A percentile compares a stretch with the other conserved stretches of the same genome.
Evolutionary conservation across 2,888 invertebrate genomes (phyloP).

Genomic region (Andricus quercusramuli): DNA sequence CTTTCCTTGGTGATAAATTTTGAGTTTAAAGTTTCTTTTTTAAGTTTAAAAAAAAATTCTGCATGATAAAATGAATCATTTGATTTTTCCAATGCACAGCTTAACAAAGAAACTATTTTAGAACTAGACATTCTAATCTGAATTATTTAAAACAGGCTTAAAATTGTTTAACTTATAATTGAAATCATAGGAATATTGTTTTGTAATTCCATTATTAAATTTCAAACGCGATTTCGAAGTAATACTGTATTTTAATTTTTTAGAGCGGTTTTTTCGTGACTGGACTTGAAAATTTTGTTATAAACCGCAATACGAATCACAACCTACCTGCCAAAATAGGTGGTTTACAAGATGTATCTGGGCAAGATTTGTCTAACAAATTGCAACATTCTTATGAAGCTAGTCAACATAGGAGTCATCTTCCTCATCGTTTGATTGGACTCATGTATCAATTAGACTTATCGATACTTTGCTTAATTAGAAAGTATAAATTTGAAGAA

Average conservation of each 20-base stretch:
- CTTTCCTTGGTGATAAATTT: no score
- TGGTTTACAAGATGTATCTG: background rate
- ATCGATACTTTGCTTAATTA: slow-evolving; percentile 60
- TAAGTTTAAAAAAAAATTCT: no score
- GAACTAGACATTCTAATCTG: no score
- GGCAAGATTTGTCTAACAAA: background rate
- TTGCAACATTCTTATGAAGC: background rate
- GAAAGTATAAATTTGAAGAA: slow-evolving; percentile 58
- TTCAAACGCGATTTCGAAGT: background rate
- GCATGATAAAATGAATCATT: no score
- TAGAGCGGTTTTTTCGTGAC: background rate
- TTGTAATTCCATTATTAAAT: no score
- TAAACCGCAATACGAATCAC: background rate
- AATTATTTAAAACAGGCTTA: no score
- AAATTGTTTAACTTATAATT: no score
- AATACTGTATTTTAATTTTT: background rate
- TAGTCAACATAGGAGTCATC: slow-evolving; percentile 50
- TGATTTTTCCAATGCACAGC: no score
- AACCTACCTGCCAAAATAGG: background rate
- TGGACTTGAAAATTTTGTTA: background rate
- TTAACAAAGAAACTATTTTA: no score
- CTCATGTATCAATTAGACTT: slow-evolving; percentile 64
- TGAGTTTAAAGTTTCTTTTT: no score
- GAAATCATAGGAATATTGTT: no score
- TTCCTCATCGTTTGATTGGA: slow-evolving; percentile 60